Evolutionary conservation across 2,113 vertebrate genomes (phyloP).

Genomic region (Xenopus laevis): DNA sequence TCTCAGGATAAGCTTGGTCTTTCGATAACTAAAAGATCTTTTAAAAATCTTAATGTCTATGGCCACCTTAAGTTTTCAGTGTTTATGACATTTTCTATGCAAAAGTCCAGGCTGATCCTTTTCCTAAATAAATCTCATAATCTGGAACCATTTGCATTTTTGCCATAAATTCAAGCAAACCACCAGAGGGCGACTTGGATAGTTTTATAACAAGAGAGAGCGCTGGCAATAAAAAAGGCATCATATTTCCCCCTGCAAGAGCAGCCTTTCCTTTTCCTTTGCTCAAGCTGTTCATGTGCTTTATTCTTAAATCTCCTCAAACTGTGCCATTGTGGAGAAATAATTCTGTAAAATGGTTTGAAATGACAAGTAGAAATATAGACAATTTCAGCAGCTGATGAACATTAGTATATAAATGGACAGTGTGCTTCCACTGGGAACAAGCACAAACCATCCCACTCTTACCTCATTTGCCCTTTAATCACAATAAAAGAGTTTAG

Average conservation of each 20-base stretch:
- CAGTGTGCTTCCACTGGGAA: background rate
- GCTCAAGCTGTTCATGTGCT: conserved; percentile 34
- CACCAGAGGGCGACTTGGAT: conserved; percentile 22
- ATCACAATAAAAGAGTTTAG: too few relatives aligned
- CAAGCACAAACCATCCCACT: too few relatives aligned
- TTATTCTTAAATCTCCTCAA: conserved; percentile 26
- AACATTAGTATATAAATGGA: background rate
- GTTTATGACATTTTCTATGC: too few relatives aligned
- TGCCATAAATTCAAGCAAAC: conserved; percentile 10
- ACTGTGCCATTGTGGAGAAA: conserved; percentile 5
- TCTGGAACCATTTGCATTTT: background rate
- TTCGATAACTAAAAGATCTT: too few relatives aligned
- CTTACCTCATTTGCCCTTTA: too few relatives aligned
- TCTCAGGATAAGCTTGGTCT: too few relatives aligned
- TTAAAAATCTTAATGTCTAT: too few relatives aligned
- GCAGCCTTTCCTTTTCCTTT: conserved; percentile 8
- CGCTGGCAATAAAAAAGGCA: background rate
- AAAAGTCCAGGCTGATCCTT: background rate
- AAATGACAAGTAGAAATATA: background rate
- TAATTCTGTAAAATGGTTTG: conserved; percentile 4
- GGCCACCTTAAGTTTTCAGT: too few relatives aligned
- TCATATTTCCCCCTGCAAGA: conserved; percentile 9
- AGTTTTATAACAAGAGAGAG: conserved; percentile 29
- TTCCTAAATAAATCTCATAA: background rate
- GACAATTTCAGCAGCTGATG: background rate